Evolutionary conservation across 2,113 vertebrate species (phyloP), one percentile per base, ranked within the genome.

Genomic region (Eptesicus fuscus): DNA sequence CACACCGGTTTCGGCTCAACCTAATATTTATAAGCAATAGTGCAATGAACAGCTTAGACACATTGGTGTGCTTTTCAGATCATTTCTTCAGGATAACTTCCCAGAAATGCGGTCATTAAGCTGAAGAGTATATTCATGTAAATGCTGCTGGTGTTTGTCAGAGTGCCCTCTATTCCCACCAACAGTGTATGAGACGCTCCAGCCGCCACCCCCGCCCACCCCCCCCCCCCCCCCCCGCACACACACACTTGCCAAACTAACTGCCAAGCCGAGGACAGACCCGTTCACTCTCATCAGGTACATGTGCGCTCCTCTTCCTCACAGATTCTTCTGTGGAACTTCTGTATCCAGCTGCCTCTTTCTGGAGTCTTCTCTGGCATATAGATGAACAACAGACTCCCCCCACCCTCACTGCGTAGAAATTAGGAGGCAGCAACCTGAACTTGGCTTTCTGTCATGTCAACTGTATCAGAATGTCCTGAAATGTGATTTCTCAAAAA

Each of bases 121-220:
- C 44, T 59, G 70, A 78, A 65, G 63, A 59, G 12, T 10, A 47
- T 10, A 71, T 30, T 7, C 61, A 12, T 12, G 30, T 80, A 37
- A n/a, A 65, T 13, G 73, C 7, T 17, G 93, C 7, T 40, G 32
- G 4, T 8, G 20, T 77, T 71, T 78, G 42, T 18, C 84, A 63
- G 78, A 1, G 1, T 56, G 5, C 1, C 17, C 9, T 9, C 28
- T n/a, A 8, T 56, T 35, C 61, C 40, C 61, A 35, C 49, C 35
- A 9, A 4, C 17, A 13, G 11, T 23, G n/a, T 47, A 28, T 1
- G 3, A 6, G 8, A 17, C 9, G 7, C n/a, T 2, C 18, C 14
- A 30, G 0, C 51, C n/a, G n/a, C n/a, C n/a, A n/a, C n/a, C n/a
- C n/a, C n/a, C n/a, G n/a, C n/a, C n/a, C n/a, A n/a, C n/a, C n/a